phyloP scores from a whole-genome alignment of 2,797 vertebrate species.

The Mus caroli region DNA sequence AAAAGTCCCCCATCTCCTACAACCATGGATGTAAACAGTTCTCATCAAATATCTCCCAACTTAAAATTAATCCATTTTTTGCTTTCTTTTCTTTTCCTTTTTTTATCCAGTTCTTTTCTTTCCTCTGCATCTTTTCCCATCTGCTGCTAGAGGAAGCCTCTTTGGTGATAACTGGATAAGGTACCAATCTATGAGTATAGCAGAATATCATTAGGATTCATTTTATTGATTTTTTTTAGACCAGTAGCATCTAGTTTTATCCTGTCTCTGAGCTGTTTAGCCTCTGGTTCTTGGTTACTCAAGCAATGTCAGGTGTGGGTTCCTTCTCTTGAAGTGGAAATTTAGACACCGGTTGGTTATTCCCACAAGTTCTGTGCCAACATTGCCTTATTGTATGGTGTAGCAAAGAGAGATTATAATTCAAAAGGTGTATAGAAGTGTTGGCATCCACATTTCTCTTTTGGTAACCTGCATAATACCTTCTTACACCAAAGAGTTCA shows the following conservation, averaged over 20 bases:
- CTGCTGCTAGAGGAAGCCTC: neutral
- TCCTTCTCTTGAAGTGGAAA: neutral
- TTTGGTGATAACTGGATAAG: neutral
- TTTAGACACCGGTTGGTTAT: neutral
- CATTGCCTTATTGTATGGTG: neutral
- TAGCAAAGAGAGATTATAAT: neutral
- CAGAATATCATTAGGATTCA: neutral
- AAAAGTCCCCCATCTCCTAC: neutral
- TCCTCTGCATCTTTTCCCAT: neutral
- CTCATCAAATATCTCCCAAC: neutral
- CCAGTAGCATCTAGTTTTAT: neutral
- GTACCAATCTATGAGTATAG: neutral
- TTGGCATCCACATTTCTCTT: neutral
- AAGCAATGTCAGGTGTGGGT: neutral
- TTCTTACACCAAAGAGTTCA: neutral
- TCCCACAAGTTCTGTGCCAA: neutral
- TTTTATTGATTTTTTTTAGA: neutral
- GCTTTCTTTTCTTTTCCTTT: neutral
- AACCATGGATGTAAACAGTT: neutral
- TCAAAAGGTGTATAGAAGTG: neutral
- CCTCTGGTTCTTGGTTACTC: neutral
- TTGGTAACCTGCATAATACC: neutral
- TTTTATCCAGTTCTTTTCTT: neutral
- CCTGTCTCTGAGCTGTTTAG: neutral
- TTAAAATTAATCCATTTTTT: neutral